Conservation (phyloP, 2,113 vertebrate species). For the Propithecus coquereli region DNA sequence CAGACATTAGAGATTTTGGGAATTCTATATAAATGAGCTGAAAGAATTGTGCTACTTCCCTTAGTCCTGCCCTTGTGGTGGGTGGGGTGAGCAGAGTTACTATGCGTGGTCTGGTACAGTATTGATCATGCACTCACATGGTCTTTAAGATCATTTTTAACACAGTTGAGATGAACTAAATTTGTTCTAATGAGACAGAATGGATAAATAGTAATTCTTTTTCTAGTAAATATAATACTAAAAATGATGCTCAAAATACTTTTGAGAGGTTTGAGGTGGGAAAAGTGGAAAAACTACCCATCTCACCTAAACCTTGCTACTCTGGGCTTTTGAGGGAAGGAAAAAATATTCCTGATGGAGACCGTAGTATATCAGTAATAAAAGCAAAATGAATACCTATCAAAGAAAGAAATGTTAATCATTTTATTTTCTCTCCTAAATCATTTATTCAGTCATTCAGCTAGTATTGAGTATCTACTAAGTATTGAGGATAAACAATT, state of each 20-base stretch:
- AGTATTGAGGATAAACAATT: background rate
- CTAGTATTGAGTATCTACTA: background rate
- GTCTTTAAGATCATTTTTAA: background rate
- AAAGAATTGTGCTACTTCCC: background rate
- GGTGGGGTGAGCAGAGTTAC: background rate
- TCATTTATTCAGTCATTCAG: background rate
- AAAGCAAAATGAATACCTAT: background rate
- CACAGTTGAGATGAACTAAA: background rate
- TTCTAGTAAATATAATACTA: background rate
- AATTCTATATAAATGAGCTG: background rate
- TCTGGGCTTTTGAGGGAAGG: background rate
- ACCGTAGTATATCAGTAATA: too few relatives aligned
- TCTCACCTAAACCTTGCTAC: background rate
- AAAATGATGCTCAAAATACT: background rate
- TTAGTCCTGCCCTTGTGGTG: background rate
- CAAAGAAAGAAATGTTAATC: background rate
- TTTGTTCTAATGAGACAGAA: too few relatives aligned
- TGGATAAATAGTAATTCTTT: too few relatives aligned
- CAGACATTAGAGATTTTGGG: background rate
- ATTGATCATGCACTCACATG: background rate
- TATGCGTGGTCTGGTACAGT: rapidly evolving
- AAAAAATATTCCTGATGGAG: background rate
- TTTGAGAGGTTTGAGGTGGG: background rate
- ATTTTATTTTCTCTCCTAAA: background rate
- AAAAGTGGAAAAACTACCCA: background rate